Percentiles rank a stretch among this genome's conserved stretches.
phyloP scores from a whole-genome alignment of 2,888 invertebrate species.

The Acanthosepion esculentum region DNA sequence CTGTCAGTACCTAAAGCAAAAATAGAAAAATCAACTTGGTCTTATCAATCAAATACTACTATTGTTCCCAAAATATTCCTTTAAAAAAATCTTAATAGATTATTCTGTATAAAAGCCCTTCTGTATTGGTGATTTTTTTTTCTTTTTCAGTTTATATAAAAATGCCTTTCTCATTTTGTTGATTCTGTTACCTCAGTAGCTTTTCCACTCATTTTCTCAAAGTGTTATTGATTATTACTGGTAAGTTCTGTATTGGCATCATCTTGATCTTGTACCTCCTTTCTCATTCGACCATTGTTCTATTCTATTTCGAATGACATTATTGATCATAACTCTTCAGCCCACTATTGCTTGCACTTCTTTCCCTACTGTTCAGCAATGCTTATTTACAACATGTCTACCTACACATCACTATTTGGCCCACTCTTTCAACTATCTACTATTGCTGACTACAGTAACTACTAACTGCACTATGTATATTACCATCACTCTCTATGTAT shows the following conservation, averaged over 20 bases:
- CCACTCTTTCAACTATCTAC: too few relatives aligned
- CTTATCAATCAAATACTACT: too few relatives aligned
- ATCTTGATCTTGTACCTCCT: background rate
- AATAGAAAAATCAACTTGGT: too few relatives aligned
- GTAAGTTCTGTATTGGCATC: background rate
- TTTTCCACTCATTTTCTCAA: background rate
- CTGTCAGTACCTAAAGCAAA: too few relatives aligned
- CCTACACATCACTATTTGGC: background rate
- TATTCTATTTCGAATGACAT: background rate
- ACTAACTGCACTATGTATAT: too few relatives aligned
- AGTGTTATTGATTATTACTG: constrained; percentile 34
- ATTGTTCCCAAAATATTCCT: too few relatives aligned
- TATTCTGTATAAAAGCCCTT: too few relatives aligned
- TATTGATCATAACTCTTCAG: constrained; percentile 21
- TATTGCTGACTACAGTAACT: too few relatives aligned
- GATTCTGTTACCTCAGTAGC: background rate
- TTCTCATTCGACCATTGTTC: background rate
- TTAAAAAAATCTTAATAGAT: too few relatives aligned
- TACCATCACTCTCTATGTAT: too few relatives aligned
- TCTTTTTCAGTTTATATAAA: background rate
- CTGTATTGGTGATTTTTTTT: background rate
- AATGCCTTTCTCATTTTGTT: background rate
- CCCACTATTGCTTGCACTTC: background rate
- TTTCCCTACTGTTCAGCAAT: background rate
- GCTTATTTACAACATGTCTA: background rate